A percentile compares a stretch with the other conserved stretches of the same genome.
phyloP scores from a whole-genome alignment of 2,888 invertebrate species.

The Monoplex corrugatus region DNA sequence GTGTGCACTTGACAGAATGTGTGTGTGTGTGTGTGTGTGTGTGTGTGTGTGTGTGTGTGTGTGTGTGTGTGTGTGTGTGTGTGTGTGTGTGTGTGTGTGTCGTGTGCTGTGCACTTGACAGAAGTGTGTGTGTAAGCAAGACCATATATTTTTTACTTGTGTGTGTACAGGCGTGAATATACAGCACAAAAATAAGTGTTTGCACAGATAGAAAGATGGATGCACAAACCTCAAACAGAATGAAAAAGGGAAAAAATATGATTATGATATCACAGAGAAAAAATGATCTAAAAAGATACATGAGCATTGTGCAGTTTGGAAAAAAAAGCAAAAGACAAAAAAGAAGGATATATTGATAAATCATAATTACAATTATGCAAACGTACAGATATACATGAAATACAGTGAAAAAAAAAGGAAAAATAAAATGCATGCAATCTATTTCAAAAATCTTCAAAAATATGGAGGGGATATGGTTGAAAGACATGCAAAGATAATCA shows the following conservation, averaged over 20 bases:
- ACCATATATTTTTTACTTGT: neutral
- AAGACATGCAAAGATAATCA: neutral
- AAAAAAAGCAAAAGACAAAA: neutral
- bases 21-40: conserved; percentile 20
- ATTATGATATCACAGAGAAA: neutral
- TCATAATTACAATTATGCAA: neutral
- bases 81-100: conserved; percentile 25
- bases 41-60: neutral
- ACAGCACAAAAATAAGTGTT: no score
- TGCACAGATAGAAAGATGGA: no score
- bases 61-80: conserved; percentile 19
- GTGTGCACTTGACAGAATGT: neutral
- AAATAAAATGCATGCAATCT: neutral
- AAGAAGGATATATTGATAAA: neutral
- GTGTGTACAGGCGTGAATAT: neutral
- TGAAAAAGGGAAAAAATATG: neutral
- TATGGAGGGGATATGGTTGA: neutral
- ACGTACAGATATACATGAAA: neutral
- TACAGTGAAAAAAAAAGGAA: neutral
- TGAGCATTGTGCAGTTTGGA: neutral
- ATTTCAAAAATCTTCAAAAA: neutral
- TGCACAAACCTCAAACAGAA: no score
- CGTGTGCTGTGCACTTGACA: neutral
- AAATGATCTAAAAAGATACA: neutral
- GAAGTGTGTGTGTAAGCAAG: neutral